Base-by-base conservation (phyloP, 2,797 vertebrate species). In the Cryptoprocta ferox region DNA sequence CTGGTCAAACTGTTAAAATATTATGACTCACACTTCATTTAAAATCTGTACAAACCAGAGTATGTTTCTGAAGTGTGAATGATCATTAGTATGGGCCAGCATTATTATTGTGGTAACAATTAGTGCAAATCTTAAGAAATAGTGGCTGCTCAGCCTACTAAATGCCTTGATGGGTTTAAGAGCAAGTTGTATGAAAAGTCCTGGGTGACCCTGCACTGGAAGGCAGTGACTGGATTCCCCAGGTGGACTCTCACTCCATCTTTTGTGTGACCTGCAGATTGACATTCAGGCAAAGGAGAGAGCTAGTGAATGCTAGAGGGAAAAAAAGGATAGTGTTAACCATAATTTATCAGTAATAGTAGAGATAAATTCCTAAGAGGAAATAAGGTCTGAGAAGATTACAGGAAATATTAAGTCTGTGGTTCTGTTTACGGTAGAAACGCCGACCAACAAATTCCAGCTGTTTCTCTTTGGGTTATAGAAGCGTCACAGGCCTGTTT, bases 351-450 rank as follows among this genome's bases (percentile, higher is more conserved):
- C 63, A 42, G 93, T 88, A 96, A 95, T 94, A 95, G 78, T 83
- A 97, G 75, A 97, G 89, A 97, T 98, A 96, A 97, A 97, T 93
- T 93, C 71, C 83, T 76, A 93, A 95, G 95, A 95, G 97, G 95
- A 98, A 98, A 97, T 97, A 97, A 97, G 89, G 71, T 96, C 95
- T 96, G 68, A 93, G 92, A 87, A 97, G 95, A 96, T 97, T 97
- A 96, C 95, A 97, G 98, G 97, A 98, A 98, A 96, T 97, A 97
- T 97, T 98, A 98, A 97, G 96, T 96, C 83, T 96, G 84, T 96
- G 89, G 95, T 96, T 97, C 92, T 97, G 94, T 98, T 98, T 98
- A 98, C 4, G 71, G 96, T 98, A 96, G 86, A 95, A 97, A 97
- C 3, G 4, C 86, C 0, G 13, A 97, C 89, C 95, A 98, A 97